Conservation (phyloP, 2,113 vertebrate species). For the Tachuris rubrigastra region DNA sequence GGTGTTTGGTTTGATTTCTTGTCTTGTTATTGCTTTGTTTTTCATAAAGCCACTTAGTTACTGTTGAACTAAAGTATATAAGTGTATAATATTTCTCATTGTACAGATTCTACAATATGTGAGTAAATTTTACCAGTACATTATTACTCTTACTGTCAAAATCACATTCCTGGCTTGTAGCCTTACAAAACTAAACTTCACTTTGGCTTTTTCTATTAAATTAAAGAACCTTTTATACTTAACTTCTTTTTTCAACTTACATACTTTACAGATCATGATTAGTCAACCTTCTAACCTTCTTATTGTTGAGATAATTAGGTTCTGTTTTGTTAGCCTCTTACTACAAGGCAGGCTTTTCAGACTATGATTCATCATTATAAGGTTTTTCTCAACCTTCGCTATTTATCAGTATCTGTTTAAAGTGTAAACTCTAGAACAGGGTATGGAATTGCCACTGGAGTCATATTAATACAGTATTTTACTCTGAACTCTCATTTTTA, state of each 20-base stretch:
- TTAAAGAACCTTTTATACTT: neutral
- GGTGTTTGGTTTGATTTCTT: neutral
- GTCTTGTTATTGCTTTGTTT: neutral
- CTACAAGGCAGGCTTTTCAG: neutral
- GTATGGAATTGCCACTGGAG: neutral
- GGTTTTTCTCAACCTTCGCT: neutral
- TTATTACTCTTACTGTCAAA: neutral
- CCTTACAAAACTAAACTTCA: neutral
- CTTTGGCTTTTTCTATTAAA: neutral
- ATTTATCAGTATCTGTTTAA: neutral
- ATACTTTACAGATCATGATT: neutral
- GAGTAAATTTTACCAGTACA: neutral
- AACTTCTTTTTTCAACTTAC: neutral
- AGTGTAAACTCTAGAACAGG: neutral
- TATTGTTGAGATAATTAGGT: slow-evolving; percentile 20
- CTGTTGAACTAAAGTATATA: neutral
- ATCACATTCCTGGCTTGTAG: neutral
- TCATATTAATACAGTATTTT: neutral
- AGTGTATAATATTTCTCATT: neutral
- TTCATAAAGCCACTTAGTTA: neutral
- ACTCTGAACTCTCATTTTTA: neutral
- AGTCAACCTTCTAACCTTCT: neutral
- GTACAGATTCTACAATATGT: neutral
- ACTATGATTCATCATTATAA: neutral
- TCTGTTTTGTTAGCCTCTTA: neutral